Evolutionary conservation across 2,113 vertebrate species (phyloP).

Genomic region (Perca schrenkii): DNA sequence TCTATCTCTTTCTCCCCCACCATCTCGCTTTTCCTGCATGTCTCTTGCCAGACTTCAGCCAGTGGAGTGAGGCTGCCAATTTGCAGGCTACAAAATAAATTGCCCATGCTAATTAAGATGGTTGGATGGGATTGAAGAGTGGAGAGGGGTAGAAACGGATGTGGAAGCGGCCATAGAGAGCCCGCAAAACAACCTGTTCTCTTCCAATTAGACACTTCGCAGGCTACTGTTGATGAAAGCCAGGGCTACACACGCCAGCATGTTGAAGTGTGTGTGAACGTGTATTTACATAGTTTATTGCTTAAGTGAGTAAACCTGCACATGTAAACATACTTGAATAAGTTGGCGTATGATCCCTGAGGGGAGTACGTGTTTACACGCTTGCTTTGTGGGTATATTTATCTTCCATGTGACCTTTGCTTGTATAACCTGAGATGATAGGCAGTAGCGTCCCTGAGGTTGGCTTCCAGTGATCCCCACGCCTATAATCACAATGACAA

Average conservation of each 20-base stretch:
- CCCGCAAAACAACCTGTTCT: slow-evolving; percentile 77
- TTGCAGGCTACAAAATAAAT: slow-evolving; percentile 83
- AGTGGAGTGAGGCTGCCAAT: slow-evolving; percentile 75
- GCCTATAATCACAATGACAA: slow-evolving; percentile 58
- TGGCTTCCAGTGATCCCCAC: slow-evolving; percentile 34
- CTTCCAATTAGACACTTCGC: slow-evolving; percentile 74
- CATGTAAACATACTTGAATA: slow-evolving; percentile 46
- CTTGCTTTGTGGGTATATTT: slow-evolving; percentile 45
- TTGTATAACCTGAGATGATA: slow-evolving; percentile 41
- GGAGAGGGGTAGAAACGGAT: slow-evolving; percentile 55
- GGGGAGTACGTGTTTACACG: slow-evolving; percentile 34
- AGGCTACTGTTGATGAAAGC: slow-evolving; percentile 51
- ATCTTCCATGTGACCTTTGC: slow-evolving; percentile 60
- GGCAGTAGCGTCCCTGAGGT: slow-evolving; percentile 23
- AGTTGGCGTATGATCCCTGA: slow-evolving; percentile 36
- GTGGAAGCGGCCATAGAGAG: slow-evolving; percentile 64
- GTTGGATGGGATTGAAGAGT: slow-evolving; percentile 67
- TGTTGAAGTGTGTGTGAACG: slow-evolving; percentile 32
- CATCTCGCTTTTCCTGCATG: slow-evolving; percentile 19
- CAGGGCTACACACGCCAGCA: slow-evolving; percentile 31
- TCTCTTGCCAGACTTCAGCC: slow-evolving; percentile 65
- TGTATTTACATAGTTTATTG: slow-evolving; percentile 56
- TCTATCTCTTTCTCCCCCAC: slow-evolving; percentile 8
- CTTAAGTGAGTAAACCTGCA: slow-evolving; percentile 35
- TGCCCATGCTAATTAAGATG: slow-evolving; percentile 81